Conservation (phyloP, 2,888 invertebrate genomes). For the Synergus gifuensis region DNA sequence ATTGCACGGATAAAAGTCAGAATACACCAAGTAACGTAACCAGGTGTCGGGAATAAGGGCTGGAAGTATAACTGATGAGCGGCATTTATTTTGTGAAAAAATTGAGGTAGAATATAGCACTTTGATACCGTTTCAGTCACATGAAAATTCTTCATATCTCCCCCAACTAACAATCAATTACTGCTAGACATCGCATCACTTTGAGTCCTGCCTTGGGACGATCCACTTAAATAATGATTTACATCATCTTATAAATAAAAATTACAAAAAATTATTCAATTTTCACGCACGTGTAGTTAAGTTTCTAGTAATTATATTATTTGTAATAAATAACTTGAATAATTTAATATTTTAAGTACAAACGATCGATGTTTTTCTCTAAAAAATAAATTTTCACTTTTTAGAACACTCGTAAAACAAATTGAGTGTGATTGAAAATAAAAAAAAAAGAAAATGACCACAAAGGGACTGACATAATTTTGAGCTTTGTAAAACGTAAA, state of each 20-base stretch:
- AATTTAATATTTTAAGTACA: no score
- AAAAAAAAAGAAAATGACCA: neutral
- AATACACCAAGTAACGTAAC: constrained; percentile 3
- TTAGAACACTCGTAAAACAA: neutral
- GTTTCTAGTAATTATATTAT: neutral
- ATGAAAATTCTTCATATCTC: constrained; percentile 14
- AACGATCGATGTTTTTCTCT: no score
- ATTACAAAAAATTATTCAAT: neutral
- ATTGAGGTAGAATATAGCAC: constrained; percentile 17
- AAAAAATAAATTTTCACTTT: neutral
- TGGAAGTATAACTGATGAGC: constrained; percentile 22
- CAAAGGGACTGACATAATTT: neutral
- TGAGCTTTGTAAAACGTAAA: neutral
- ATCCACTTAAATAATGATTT: neutral
- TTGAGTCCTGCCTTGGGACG: neutral
- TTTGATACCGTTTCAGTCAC: constrained; percentile 12
- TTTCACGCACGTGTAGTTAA: neutral
- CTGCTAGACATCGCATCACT: neutral
- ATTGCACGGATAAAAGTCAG: constrained; percentile 1
- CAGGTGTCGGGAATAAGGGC: constrained; percentile 3
- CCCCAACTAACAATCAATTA: neutral
- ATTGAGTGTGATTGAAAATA: neutral
- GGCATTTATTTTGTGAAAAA: constrained; percentile 10
- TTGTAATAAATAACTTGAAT: no score
- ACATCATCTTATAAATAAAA: neutral